Conservation (phyloP, 2,113 vertebrate genomes). For the Porphyrio hochstetteri region DNA sequence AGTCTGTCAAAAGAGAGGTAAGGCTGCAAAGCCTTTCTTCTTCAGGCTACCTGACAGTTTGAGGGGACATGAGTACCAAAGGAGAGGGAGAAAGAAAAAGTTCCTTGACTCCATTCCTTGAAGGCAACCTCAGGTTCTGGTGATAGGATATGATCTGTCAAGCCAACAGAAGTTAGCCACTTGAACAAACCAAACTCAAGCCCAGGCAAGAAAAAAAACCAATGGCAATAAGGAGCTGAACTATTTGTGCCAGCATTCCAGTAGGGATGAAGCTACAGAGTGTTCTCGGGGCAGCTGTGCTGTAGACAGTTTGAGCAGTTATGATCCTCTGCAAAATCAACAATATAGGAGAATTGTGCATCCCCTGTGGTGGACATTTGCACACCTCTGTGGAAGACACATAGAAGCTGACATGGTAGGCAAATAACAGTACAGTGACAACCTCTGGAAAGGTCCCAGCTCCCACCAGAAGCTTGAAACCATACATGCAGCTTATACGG, state of each 20-base stretch:
- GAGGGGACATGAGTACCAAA: neutral
- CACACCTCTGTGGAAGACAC: neutral
- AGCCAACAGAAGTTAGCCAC: neutral
- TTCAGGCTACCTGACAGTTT: neutral
- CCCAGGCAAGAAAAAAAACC: neutral
- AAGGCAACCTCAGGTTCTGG: neutral
- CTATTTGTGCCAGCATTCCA: neutral
- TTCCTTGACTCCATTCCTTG: neutral
- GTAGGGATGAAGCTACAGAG: neutral
- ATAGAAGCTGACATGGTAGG: rapidly evolving
- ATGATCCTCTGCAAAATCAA: neutral
- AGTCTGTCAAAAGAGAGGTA: neutral
- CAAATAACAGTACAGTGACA: neutral
- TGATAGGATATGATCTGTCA: neutral
- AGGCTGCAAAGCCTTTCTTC: neutral
- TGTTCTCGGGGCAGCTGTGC: neutral
- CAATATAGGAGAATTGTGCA: neutral
- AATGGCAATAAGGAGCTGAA: neutral
- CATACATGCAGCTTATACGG: neutral
- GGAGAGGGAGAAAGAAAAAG: neutral
- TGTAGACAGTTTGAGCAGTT: neutral
- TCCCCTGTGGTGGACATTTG: neutral
- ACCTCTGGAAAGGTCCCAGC: neutral
- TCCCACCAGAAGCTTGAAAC: neutral
- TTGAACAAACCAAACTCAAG: neutral